Percentiles rank a stretch among this genome's conserved stretches.
Conservation (phyloP, 2,113 vertebrate species). For the Pristiophorus japonicus region DNA sequence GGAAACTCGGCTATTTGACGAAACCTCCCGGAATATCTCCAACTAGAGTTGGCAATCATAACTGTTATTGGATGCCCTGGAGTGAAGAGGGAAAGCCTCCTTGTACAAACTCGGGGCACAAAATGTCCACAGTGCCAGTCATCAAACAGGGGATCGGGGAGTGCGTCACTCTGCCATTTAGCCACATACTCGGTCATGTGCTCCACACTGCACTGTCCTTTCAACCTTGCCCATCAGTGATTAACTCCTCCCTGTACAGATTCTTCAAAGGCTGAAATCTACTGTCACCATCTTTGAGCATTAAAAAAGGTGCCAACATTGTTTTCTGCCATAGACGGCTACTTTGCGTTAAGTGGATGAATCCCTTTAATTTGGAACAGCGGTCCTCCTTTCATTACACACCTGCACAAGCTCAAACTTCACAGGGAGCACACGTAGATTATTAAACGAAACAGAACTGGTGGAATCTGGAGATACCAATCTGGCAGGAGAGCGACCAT, state of each 20-base stretch:
- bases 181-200: not conserved
- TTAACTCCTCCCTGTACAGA: not conserved
- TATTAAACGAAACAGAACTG: not conserved
- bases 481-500: not conserved
- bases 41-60: not conserved
- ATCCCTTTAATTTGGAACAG: not conserved
- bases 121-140: not conserved
- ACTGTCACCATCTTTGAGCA: not conserved
- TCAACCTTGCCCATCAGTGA: not conserved
- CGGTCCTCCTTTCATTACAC: not conserved
- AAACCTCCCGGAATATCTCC: no score
- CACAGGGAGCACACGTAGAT: not conserved
- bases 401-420: not conserved
- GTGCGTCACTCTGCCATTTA: not conserved
- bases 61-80: not conserved
- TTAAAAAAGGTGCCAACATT: not conserved
- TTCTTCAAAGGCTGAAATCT: not conserved
- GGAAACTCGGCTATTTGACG: not conserved
- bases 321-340: not conserved
- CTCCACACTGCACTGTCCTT: not conserved
- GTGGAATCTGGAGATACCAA: not conserved
- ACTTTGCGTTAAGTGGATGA: not conserved
- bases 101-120: not conserved
- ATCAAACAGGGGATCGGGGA: not conserved
- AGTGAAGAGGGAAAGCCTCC: not conserved